Conservation (phyloP, 2,888 invertebrate species). For the Drosophila infuscata region DNA sequence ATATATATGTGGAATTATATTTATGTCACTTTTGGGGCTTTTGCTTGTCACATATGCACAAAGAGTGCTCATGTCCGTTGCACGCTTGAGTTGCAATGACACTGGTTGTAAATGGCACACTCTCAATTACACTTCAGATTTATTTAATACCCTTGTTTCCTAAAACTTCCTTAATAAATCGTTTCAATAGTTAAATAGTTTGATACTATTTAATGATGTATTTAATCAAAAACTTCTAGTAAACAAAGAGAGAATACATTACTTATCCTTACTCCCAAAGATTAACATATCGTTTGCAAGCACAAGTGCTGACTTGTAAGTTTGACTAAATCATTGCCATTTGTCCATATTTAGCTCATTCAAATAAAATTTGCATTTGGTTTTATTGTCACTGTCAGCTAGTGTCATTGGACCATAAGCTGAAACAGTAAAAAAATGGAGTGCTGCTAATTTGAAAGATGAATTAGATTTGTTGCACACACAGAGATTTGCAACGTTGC, state of each 20-base stretch:
- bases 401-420: slow-evolving; percentile 33
- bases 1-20: slow-evolving; percentile 57
- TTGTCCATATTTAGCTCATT: not conserved
- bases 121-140: not conserved
- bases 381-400: slow-evolving; percentile 4
- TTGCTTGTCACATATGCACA: slow-evolving; percentile 64
- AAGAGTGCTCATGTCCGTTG: slow-evolving; percentile 17
- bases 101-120: slow-evolving; percentile 9
- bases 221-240: not conserved
- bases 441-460: slow-evolving; percentile 74
- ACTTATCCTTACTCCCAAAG: not conserved
- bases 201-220: not conserved
- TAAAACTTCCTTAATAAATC: not conserved
- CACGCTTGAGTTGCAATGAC: slow-evolving; percentile 35
- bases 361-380: not conserved
- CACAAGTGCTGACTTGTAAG: not conserved
- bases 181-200: not conserved
- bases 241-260: not conserved
- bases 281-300: not conserved
- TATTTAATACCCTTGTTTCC: not conserved
- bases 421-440: slow-evolving; percentile 16
- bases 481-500: slow-evolving; percentile 70
- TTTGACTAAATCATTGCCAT: not conserved
- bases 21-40: slow-evolving; percentile 74
- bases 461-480: slow-evolving; percentile 69